These are phyloP conservation scores for Neotoma lepida DNA, from an alignment of 2,113 vertebrate species.

Conservation along the genomic window DNA sequence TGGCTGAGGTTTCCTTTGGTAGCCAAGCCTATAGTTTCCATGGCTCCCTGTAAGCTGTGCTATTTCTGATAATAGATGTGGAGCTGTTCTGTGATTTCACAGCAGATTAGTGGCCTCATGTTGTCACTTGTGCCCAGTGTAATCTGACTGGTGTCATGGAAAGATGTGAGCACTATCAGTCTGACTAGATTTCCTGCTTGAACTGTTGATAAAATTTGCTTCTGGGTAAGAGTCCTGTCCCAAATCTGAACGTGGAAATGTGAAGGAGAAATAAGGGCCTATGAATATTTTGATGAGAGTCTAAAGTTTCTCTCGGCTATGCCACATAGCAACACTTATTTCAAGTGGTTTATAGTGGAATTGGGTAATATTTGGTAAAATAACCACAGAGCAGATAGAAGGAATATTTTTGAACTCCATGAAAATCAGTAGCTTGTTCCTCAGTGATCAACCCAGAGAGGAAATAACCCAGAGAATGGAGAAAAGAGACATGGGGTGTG, in stretches of 20 bases:
- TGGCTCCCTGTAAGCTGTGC: neutral
- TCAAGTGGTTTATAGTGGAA: neutral
- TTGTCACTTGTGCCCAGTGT: neutral
- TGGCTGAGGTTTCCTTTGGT: neutral
- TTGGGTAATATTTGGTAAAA: neutral
- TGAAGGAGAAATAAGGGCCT: neutral
- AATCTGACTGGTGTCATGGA: neutral
- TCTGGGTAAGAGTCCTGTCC: neutral
- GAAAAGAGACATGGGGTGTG: neutral
- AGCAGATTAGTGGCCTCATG: neutral
- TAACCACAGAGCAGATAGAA: neutral
- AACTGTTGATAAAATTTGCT: neutral
- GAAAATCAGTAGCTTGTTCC: neutral
- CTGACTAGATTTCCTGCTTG: neutral
- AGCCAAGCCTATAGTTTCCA: neutral
- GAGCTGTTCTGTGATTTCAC: neutral
- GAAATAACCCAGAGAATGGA: neutral
- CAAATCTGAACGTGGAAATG: neutral
- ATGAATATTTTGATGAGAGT: neutral
- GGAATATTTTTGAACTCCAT: neutral
- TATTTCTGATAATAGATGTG: neutral
- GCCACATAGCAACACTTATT: neutral
- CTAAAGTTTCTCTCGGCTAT: neutral
- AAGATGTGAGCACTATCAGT: neutral
- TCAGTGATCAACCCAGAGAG: neutral